Evolutionary conservation across 2,113 vertebrate species (phyloP).

Genomic region (Heteronetta atricapilla): DNA sequence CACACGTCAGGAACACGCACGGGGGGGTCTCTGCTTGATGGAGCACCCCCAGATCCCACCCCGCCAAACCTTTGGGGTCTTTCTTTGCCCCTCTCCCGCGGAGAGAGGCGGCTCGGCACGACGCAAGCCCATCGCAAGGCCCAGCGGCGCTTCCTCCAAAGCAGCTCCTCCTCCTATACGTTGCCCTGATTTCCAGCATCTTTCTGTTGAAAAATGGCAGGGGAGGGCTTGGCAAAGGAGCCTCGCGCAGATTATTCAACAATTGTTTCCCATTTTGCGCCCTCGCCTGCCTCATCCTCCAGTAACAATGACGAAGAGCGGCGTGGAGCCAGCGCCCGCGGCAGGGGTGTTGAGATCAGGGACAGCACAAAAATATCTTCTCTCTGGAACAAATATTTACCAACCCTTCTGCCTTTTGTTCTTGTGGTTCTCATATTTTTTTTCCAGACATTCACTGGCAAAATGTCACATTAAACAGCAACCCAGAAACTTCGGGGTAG

Average conservation of each 20-base stretch:
- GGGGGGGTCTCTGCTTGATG: neutral
- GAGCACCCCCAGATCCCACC: neutral
- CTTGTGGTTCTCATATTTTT: constrained; percentile 67
- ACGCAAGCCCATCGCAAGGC: neutral
- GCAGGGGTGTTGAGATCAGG: constrained; percentile 73
- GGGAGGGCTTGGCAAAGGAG: constrained; percentile 55
- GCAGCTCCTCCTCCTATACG: neutral
- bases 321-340: constrained; percentile 68
- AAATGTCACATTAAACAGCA: constrained; percentile 65
- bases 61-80: accelerated
- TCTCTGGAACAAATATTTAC: constrained; percentile 75
- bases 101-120: accelerated
- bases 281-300: constrained; percentile 71
- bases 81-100: neutral
- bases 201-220: constrained; percentile 32
- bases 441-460: constrained; percentile 68
- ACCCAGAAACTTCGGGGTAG: constrained; percentile 64
- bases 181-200: constrained; percentile 47
- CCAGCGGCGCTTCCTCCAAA: neutral
- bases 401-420: constrained; percentile 73
- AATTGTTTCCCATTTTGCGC: constrained; percentile 73
- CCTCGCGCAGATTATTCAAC: constrained; percentile 45
- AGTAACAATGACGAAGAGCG: constrained; percentile 72
- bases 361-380: constrained; percentile 74
- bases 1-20: accelerated